Evolutionary conservation across 2,888 invertebrate genomes (phyloP).

Genomic region (Dione vanillae): DNA sequence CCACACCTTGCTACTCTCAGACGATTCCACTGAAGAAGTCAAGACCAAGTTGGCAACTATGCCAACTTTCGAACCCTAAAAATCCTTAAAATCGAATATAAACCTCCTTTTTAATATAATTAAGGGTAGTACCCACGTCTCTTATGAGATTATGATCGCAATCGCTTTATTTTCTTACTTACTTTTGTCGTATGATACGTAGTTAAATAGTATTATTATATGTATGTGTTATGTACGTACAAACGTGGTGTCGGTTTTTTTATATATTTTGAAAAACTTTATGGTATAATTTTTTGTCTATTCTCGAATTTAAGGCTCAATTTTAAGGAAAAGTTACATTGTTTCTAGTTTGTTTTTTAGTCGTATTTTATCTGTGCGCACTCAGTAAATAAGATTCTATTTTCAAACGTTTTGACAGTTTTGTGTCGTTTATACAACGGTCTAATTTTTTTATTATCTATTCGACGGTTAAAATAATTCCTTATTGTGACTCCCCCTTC

Average conservation of each 20-base stretch:
- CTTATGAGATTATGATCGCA: background rate
- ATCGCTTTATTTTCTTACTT: background rate
- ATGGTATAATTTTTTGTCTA: too few species aligned
- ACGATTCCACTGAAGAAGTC: slow-evolving; percentile 80
- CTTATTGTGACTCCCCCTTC: background rate
- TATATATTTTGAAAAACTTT: background rate
- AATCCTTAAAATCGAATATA: background rate
- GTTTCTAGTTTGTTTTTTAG: too few species aligned
- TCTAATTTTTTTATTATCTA: too few species aligned
- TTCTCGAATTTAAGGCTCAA: too few species aligned
- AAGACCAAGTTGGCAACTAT: slow-evolving; percentile 80
- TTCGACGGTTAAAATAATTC: too few species aligned
- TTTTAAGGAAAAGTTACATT: too few species aligned
- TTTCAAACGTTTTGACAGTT: too few species aligned
- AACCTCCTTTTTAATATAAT: background rate
- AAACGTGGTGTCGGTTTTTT: background rate
- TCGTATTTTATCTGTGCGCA: too few species aligned
- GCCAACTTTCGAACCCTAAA: slow-evolving; percentile 59
- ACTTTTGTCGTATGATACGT: background rate
- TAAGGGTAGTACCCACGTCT: background rate
- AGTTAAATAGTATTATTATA: too few species aligned
- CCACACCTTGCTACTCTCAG: slow-evolving; percentile 89
- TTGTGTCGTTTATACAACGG: too few species aligned
- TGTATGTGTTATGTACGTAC: background rate
- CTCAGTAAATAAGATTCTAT: too few species aligned